Evolutionary conservation across 1,140 invertebrate species (phyloP), one percentile per base, ranked within the genome.

Genomic region (Heliconius congener): DNA sequence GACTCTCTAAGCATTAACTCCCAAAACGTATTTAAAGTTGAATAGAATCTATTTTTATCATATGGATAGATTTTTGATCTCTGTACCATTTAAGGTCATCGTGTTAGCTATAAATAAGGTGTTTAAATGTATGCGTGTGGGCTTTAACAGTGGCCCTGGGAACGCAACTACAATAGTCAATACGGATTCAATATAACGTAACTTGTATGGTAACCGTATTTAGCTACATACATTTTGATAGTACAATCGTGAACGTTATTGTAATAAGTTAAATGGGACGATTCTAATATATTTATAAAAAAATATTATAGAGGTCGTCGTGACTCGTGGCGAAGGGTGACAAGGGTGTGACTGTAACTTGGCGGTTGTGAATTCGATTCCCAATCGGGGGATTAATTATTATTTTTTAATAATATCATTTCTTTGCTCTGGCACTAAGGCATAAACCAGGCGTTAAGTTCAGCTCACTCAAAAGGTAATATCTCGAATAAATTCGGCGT

Each of bases 51-150:
- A 60, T 72, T 81, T 81, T 78, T 77, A 78, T 81, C 76, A 78
- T 50, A 74, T 37, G 27, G 23, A 72, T 71, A 71, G 77, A 80
- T 80, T 82, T 82, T 71, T 76, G 76, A 72, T 81, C 71, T 78
- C 52, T 75, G 74, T 78, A 60, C 84, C 81, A 86, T 86, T 85
- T 89, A 90, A 91, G 87, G 88, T 89, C 87, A 89, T 79, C 82
- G 85, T 86, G 86, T 85, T 85, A 81, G 85, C 84, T 85, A 91
- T 90, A 90, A 91, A 90, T 90, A 90, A 87, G 85, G 88, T 89
- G 87, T 90, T 91, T 90, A 90, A 88, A 85, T 82, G 86, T 86
- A 88, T 86, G 88, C 87, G 90, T 91, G 89, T 91, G 89, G 88
- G 87, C 88, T 80, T 72, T 76, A 76, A 76, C 82, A 80, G 82